phyloP scores from a whole-genome alignment of 2,888 invertebrate genomes.

The Eumerus sabulonum region DNA sequence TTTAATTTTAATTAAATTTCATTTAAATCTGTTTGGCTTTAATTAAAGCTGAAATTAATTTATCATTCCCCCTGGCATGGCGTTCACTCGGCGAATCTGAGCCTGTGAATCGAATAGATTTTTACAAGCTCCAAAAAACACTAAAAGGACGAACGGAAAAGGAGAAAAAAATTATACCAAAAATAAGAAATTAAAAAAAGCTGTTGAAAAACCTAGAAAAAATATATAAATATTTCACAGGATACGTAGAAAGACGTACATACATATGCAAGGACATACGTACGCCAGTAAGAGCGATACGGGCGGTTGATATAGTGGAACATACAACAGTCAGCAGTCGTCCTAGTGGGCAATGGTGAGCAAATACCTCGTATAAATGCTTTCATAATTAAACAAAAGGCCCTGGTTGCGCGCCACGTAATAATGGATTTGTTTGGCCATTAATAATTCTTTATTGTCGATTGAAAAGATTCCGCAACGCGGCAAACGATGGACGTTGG shows the following conservation, averaged over 20 bases:
- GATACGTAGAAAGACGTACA: conserved; percentile 51
- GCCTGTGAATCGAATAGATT: conserved; percentile 64
- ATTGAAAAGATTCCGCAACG: conserved; percentile 59
- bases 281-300: not conserved
- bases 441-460: conserved; percentile 68
- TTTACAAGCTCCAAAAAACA: conserved; percentile 37
- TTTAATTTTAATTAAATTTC: conserved; percentile 68
- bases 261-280: conserved; percentile 9
- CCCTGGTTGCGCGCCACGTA: conserved; percentile 38
- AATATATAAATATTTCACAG: conserved; percentile 62
- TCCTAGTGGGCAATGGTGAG: conserved; percentile 44
- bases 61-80: conserved; percentile 58
- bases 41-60: conserved; percentile 67
- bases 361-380: conserved; percentile 30
- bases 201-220: conserved; percentile 16
- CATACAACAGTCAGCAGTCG: conserved; percentile 2
- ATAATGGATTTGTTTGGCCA: conserved; percentile 68
- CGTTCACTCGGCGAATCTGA: conserved; percentile 50
- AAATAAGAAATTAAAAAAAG: conserved; percentile 28
- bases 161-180: conserved; percentile 24
- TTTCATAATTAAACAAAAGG: conserved; percentile 64
- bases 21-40: conserved; percentile 69
- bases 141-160: not conserved
- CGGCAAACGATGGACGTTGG: conserved; percentile 38
- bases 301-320: too few relatives aligned